Evolutionary conservation across 2,888 invertebrate genomes (phyloP), one percentile per base, ranked within the genome.

Genomic region (Cryptus armator): DNA sequence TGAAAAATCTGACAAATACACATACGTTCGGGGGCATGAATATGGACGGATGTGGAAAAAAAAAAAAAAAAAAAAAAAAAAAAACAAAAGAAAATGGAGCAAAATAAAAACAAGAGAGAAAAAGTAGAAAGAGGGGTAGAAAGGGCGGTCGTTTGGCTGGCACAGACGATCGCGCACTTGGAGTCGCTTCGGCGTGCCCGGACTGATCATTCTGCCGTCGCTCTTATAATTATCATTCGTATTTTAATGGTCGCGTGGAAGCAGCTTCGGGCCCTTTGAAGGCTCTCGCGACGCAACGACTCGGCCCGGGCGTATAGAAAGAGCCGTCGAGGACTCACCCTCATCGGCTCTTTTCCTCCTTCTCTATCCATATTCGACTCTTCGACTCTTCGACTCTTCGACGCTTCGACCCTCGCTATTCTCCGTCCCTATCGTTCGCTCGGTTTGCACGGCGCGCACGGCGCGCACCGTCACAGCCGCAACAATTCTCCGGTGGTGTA

Each of bases 141-240:
- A 76, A 85, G 84, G 87, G 88, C 64, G 79, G 79, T 77, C 77
- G 71, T 77, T 81, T 83, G 89, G 86, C 91, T 91, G 92, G 90
- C 90, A 92, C 88, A 90, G 91, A 91, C 91, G 91, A 92, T 93
- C 92, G 90, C 90, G 87, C 83, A 71, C 81, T 78, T 74, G 74
- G 80, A 79, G 90, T 91, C 89, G 24, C 24, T 89, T 90, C 86
- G 89, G 75, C 81, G 70, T 79, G 72, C 72, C 71, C 87, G 90
- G 90, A 92, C 91, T 93, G 93, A 93, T 93, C 93, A 93, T 92
- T 93, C 90, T 89, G 90, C 92, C 90, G 91, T 92, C 91, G 91
- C 93, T 92, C 91, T 92, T 91, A 92, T 92, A 92, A 93, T 93
- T 93, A 93, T 93, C 93, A 93, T 93, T 92, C 93, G 92, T 91